Base-by-base conservation (phyloP, 1,140 invertebrate genomes). In the Orius insidiosus region DNA sequence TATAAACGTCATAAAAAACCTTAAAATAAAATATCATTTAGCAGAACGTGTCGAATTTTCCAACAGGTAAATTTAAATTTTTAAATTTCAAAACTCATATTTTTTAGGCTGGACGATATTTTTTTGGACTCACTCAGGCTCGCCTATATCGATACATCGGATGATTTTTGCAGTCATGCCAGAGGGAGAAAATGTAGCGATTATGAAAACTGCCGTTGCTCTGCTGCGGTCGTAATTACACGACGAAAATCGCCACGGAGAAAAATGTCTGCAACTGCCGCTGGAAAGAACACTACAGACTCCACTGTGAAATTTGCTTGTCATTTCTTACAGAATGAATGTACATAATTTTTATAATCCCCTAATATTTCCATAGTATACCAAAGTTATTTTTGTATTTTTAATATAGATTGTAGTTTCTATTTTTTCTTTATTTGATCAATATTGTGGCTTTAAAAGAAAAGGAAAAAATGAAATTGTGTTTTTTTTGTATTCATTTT, bases 21-120 rank as follows among this genome's bases (percentile, higher is more conserved):
- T 94, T 1, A 92, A 92, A 60, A 87, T 92, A 57, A 73, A 86
- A 36, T 95, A 88, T 66, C 86, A 93, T 61, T 85, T 85, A 2
- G 86, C 88, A 1, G 87, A 85, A 0, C 67, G 82, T 11, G 85
- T 92, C 7, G 24, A 24, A 24, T 24, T 24, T 24, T 24, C 24
- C 24, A 24, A 24, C 24, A 24, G 24, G 24, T 7, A 24, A 24
- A 4, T 24, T 24, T 24, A 3, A 3, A 24, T 24, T 24, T 3
- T 24, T 24, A 24, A 7, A 24, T 24, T 24, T 24, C 7, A 24
- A 24, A 24, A 24, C 7, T 3, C 24, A n/a, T n/a, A n/a, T 7
- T 24, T 24, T 24, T 24, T 24, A 24, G 24, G 24, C 3, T 24
- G 24, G 24, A 7, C 3, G 7, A 24, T 7, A 7, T 24, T 24